phyloP scores from a whole-genome alignment of 2,113 vertebrate genomes.

The Madoqua kirkii region DNA sequence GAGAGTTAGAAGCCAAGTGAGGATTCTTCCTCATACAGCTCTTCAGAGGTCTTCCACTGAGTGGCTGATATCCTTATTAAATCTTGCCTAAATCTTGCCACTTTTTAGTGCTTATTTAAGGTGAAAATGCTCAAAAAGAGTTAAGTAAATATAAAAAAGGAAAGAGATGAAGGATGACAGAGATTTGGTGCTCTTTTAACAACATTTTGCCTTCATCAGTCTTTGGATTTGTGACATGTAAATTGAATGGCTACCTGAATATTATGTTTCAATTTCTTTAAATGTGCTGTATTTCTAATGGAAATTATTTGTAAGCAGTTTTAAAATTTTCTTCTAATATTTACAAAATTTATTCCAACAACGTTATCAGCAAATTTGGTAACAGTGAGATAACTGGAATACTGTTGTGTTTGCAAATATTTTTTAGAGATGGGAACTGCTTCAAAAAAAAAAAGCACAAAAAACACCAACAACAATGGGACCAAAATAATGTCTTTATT shows the following conservation, averaged over 20 bases:
- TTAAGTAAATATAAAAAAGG: neutral
- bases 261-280: neutral
- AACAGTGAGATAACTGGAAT: constrained; percentile 7
- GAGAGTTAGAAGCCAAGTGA: neutral
- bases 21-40: neutral
- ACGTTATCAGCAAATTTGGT: constrained; percentile 8
- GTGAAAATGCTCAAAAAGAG: constrained; percentile 21
- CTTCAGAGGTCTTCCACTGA: neutral
- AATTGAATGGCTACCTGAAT: neutral
- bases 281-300: constrained; percentile 27
- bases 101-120: neutral
- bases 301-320: constrained; percentile 46
- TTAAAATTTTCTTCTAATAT: constrained; percentile 14
- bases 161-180: neutral
- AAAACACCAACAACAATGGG: neutral
- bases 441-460: constrained; percentile 31
- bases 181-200: neutral
- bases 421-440: constrained; percentile 58
- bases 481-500: constrained; percentile 59
- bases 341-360: constrained; percentile 16
- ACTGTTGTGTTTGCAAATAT: neutral
- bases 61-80: neutral
- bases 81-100: neutral
- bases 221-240: constrained; percentile 13
- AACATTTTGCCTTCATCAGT: neutral